Conservation (phyloP, 1,140 invertebrate species). For the Euwallacea similis region DNA sequence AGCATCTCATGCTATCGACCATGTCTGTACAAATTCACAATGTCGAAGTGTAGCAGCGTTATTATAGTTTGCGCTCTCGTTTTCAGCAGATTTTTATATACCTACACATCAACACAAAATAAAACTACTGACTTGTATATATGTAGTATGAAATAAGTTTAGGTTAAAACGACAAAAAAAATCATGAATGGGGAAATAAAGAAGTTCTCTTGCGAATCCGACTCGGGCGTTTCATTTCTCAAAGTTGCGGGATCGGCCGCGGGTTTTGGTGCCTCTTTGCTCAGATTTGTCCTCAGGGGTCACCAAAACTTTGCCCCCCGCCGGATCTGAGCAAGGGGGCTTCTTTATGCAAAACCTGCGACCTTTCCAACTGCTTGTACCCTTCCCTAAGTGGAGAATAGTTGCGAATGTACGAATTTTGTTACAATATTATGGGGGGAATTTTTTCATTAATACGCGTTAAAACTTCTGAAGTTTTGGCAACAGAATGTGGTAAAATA, state of each 20-base stretch:
- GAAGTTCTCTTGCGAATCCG: conserved; percentile 54
- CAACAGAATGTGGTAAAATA: no score
- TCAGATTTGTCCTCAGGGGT: conserved; percentile 56
- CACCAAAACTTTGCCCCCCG: conserved; percentile 72
- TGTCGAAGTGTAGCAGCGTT: not conserved
- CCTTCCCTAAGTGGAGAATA: not conserved
- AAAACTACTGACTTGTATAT: conserved; percentile 38
- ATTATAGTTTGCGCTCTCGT: not conserved
- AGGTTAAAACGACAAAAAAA: conserved; percentile 33
- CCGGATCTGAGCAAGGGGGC: conserved; percentile 55
- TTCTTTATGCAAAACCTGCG: conserved; percentile 51
- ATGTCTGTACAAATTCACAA: not conserved
- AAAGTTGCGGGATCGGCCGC: conserved; percentile 49
- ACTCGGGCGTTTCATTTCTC: conserved; percentile 43
- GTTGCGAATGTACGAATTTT: not conserved
- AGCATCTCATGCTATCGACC: no score
- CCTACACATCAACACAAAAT: conserved; percentile 3
- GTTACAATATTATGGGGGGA: no score
- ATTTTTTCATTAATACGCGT: no score
- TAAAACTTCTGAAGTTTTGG: no score
- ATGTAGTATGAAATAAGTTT: conserved; percentile 34
- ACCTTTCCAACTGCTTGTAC: conserved; percentile 36
- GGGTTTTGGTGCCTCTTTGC: conserved; percentile 56
- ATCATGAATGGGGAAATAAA: conserved; percentile 48
- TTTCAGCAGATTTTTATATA: not conserved